Evolutionary conservation across 2,797 vertebrate species (phyloP).

Genomic region (Tinamus major): DNA sequence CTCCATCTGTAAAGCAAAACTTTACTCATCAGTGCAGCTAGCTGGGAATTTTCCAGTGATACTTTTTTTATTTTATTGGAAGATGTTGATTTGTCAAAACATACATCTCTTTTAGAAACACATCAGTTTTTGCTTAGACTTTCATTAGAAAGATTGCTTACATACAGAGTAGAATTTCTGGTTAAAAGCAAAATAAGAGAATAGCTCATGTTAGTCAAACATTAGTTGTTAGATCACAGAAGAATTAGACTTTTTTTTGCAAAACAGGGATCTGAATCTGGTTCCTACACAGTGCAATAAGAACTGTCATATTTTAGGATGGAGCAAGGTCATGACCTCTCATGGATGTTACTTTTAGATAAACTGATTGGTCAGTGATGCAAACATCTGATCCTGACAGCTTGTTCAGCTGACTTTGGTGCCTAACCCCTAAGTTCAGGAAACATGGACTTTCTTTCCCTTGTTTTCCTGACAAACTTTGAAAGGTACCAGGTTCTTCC

Average conservation of each 20-base stretch:
- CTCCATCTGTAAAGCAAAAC: slow-evolving; percentile 65
- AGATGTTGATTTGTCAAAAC: slow-evolving; percentile 53
- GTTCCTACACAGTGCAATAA: neutral
- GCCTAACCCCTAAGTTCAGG: neutral
- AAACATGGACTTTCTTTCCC: neutral
- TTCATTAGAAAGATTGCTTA: slow-evolving; percentile 39
- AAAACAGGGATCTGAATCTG: neutral
- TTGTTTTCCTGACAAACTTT: neutral
- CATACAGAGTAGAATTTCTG: neutral
- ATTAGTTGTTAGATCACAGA: neutral
- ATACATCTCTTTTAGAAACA: slow-evolving; percentile 57
- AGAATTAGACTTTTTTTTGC: neutral
- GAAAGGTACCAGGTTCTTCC: neutral
- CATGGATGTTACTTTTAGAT: neutral
- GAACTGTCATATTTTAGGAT: neutral
- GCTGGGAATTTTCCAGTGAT: slow-evolving; percentile 67
- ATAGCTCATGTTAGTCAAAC: slow-evolving; percentile 29
- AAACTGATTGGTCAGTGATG: neutral
- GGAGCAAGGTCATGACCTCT: neutral
- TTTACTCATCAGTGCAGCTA: slow-evolving; percentile 59
- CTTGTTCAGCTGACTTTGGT: neutral
- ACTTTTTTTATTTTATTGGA: neutral
- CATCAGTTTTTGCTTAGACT: slow-evolving; percentile 38
- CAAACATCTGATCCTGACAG: neutral
- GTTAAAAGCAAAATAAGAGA: slow-evolving; percentile 4